Base-by-base conservation (phyloP, 2,888 invertebrate species). In the Phlogophora meticulosa region DNA sequence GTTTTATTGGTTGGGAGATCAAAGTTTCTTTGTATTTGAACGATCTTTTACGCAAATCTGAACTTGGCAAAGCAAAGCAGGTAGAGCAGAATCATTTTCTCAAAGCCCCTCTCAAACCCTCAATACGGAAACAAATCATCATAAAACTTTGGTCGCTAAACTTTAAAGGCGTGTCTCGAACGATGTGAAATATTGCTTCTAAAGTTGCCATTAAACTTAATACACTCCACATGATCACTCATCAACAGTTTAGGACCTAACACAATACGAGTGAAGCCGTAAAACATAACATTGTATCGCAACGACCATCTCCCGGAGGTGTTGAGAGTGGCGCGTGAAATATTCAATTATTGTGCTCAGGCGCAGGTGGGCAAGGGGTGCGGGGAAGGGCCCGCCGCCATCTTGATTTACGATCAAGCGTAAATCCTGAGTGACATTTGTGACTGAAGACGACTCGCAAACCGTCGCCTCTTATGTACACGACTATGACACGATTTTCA, bases 401-500 rank as follows among this genome's bases (percentile, higher is more conserved):
- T 94, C 90, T 94, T 95, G 95, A 95, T 95, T 95, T 95, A 95
- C 91, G 94, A 93, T 88, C 88, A 90, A 88, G 86, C 90, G 93
- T 95, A 95, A 95, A 95, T 95, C 90, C 90, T 90, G 80, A 92
- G 92, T 94, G 95, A 94, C 95, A 94, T 94, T 94, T 95, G 94
- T 91, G 93, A 92, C 90, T 85, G 88, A 88, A 90, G 90, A 90
- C 90, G 91, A 89, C 84, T 90, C 86, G 85, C 81, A 85, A 84
- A 85, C 83, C 84, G 85, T 81, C 85, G 76, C 82, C 81, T 84
- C 85, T 85, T 85, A 88, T 85, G 82, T 83, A 84, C 86, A 82
- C 58, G 72, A 70, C 85, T 87, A 88, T 87, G 91, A 91, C 90
- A 91, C 84, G 90, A 88, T 90, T 90, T 92, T 93, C 90, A 90